Evolutionary conservation across 2,113 vertebrate species (phyloP).

Genomic region (Silurus glanis): DNA sequence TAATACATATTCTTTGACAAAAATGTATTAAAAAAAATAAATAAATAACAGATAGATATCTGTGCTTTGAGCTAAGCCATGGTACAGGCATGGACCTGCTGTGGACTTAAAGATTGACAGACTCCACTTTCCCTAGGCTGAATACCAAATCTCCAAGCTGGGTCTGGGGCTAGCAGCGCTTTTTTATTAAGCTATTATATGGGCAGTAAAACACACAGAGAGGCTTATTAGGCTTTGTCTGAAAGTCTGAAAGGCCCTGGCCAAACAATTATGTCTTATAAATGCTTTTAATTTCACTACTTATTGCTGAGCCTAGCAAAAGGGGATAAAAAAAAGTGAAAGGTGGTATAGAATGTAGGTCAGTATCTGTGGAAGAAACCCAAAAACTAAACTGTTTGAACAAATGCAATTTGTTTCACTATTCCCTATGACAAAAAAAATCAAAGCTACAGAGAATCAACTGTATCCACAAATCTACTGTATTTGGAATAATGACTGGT

Average conservation of each 20-base stretch:
- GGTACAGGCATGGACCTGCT: slow-evolving; percentile 14
- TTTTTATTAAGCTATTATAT: slow-evolving; percentile 66
- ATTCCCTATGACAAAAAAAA: no score
- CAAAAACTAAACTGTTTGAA: background rate
- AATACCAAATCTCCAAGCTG: slow-evolving; percentile 50
- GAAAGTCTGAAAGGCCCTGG: slow-evolving; percentile 60
- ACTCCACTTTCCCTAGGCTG: slow-evolving; percentile 45
- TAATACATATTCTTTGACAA: no score
- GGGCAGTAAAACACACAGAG: slow-evolving; percentile 58
- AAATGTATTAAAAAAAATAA: no score
- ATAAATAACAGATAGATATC: background rate
- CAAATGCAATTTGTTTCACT: no score
- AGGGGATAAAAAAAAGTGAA: slow-evolving; percentile 4
- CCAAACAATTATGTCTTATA: slow-evolving; percentile 60
- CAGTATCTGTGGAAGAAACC: background rate
- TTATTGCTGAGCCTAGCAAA: slow-evolving; percentile 59
- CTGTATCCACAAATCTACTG: background rate
- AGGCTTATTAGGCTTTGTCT: slow-evolving; percentile 65
- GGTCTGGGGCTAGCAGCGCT: slow-evolving; percentile 57
- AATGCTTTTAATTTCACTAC: slow-evolving; percentile 54
- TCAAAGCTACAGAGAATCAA: no score
- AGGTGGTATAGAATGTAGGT: background rate
- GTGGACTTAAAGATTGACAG: slow-evolving; percentile 22
- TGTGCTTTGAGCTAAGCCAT: background rate
- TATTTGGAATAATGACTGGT: background rate